Evolutionary conservation across 2,113 vertebrate species (phyloP), one percentile per base, ranked within the genome.

Genomic region (Laticauda laticaudata): DNA sequence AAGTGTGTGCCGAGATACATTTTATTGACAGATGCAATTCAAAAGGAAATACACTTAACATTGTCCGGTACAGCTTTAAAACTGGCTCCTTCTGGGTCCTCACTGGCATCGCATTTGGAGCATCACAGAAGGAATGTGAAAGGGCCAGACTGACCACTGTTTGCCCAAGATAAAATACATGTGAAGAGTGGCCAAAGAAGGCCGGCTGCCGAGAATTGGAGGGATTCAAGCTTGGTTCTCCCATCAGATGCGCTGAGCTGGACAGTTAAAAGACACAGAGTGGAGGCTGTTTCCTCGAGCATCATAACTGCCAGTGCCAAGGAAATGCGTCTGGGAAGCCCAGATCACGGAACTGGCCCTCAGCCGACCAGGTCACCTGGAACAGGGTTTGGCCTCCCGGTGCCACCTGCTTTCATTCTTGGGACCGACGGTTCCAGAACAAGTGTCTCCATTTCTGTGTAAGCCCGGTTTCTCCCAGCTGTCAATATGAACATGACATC

Each of bases 1-100:
- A 93, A 96, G 51, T 96, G 93, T 94, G 96, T 95, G 97, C 93
- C 93, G 94, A 97, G 96, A 94, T 85, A 92, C 94, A 57, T 55
- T 95, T 55, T 15, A 45, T 51, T 29, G 86, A 87, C 1, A 5
- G 86, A 51, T 26, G 18, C 21, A 48, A 2, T 29, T 29, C 51
- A 45, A 29, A 51, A 14, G 10, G 24, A 86, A 45, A 45, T 12
- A 6, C 3, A 1, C 14, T 15, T 0, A 69, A 69, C 4, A n/a
- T 18, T 15, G 64, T 34, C 64, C 4, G 14, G 29, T 15, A 1
- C 75, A 21, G 3, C 18, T 81, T 43, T 8, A 21, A 8, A 81
- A 21, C 3, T 39, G 1, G 6, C 7, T 81, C 34, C 34, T 81
- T 18, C 69, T 8, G 34, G 75, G 6, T 10, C 34, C 20, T 81